phyloP scores from a whole-genome alignment of 1,140 invertebrate genomes.

The Condylostylus longicornis region DNA sequence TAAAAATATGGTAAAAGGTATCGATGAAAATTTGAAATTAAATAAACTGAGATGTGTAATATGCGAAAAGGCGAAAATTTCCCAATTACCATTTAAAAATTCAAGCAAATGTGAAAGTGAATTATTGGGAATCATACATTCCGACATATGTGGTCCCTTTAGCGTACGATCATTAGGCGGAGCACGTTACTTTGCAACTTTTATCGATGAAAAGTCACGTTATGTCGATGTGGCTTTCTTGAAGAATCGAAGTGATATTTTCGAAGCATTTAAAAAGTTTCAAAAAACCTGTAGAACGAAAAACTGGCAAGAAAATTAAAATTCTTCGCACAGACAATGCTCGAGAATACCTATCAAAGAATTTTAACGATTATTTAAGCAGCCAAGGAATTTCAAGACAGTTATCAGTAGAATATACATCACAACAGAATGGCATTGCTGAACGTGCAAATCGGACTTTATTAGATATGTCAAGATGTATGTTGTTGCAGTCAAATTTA shows the following conservation, averaged over 20 bases:
- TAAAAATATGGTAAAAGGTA: too few species aligned
- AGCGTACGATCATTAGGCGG: conserved; percentile 17
- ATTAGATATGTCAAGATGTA: background rate
- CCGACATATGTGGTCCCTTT: conserved; percentile 31
- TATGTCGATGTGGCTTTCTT: conserved; percentile 26
- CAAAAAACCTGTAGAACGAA: conserved; percentile 4
- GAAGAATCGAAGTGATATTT: conserved; percentile 13
- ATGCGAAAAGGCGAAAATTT: conserved; percentile 3
- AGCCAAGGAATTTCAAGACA: background rate
- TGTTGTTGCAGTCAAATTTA: background rate
- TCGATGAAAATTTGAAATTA: too few species aligned
- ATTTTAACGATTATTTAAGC: background rate
- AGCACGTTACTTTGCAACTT: conserved; percentile 23
- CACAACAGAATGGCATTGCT: background rate
- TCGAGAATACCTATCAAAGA: background rate
- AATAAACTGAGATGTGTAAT: too few species aligned
- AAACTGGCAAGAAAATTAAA: conserved; percentile 1
- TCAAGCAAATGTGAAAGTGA: conserved; percentile 10
- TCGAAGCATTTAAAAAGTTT: conserved; percentile 2
- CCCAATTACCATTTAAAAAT: background rate
- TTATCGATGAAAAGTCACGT: conserved; percentile 29
- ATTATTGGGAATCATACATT: conserved; percentile 23
- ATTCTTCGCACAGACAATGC: background rate
- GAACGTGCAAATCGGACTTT: conserved; percentile 1
- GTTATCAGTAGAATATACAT: background rate